Base-by-base conservation (phyloP, 2,113 vertebrate species). In the Prinia subflava region DNA sequence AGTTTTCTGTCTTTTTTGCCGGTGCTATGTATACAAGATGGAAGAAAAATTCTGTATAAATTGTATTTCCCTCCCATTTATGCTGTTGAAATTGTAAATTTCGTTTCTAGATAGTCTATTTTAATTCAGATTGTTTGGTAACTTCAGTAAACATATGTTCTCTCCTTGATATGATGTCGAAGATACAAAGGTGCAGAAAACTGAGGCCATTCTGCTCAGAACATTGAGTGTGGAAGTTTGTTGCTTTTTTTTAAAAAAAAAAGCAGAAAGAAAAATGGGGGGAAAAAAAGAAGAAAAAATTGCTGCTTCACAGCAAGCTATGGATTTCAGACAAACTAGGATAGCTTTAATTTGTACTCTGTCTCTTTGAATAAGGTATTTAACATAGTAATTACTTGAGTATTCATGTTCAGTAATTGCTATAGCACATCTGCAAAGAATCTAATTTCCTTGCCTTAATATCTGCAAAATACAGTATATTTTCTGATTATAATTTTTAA, bases 321-420 rank as follows among this genome's bases (percentile, higher is more conserved):
- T 76, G 76, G 33, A 39, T 92, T 89, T 94, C 83, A 91, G 65
- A 75, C 42, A 87, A 83, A 82, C 73, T 84, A 70, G 39, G 31
- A 44, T 83, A 83, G 85, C 33, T 96, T 96, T 96, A 89, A 96
- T 96, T 94, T 95, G 81, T 53, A 76, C 17, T 57, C 28, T 94
- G 78, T n/a, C 64, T 88, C 42, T 93, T 95, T 95, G 78, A 94
- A 89, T 95, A 95, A 95, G 86, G 63, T 97, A 95, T 96, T 96
- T 95, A 96, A 92, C 91, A 91, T 60, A 94, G 87, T 89, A 96
- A 97, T 97, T 96, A 96, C 79, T 90, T 89, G 64, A 53, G 73
- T 90, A 95, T 94, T 97, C 90, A 94, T 94, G 35, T 96, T 93
- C 80, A 96, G 94, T 96, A 97, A 90, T 97, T 97, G 47, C 89